Conservation (phyloP, 2,797 vertebrate species). For the Rhynchonycteris naso region DNA sequence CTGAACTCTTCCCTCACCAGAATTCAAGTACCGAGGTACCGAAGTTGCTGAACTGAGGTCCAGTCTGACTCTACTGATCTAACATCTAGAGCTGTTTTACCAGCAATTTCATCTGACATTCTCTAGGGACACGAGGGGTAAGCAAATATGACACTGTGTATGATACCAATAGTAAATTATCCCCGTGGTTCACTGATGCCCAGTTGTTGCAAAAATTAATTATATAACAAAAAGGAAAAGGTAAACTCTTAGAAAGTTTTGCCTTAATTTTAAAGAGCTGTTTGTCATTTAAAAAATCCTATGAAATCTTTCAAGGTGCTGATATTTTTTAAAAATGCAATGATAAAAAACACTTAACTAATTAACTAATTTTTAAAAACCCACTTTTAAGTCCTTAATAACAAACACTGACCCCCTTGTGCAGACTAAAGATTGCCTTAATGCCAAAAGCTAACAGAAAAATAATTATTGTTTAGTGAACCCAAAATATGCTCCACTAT, state of each 20-base stretch:
- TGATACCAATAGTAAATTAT: slow-evolving; percentile 45
- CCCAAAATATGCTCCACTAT: background rate
- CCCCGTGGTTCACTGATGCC: background rate
- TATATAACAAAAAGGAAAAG: background rate
- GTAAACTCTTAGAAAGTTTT: slow-evolving; percentile 12
- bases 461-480: slow-evolving; percentile 40
- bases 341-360: background rate
- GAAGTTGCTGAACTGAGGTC: too few relatives aligned
- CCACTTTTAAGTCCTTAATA: background rate
- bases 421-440: background rate
- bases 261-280: slow-evolving; percentile 13
- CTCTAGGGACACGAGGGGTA: slow-evolving; percentile 14
- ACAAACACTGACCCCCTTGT: slow-evolving; percentile 33
- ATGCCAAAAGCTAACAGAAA: background rate
- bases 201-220: slow-evolving; percentile 26
- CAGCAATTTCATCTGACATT: slow-evolving; percentile 22
- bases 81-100: too few relatives aligned
- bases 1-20: too few relatives aligned
- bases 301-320: slow-evolving; percentile 11
- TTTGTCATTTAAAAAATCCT: background rate
- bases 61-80: too few relatives aligned
- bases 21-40: too few relatives aligned
- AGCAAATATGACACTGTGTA: background rate
- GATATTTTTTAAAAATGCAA: background rate
- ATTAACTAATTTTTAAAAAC: background rate